Evolutionary conservation across 1,140 invertebrate species (phyloP), one percentile per base, ranked within the genome.

Genomic region (Philaenus spumarius): DNA sequence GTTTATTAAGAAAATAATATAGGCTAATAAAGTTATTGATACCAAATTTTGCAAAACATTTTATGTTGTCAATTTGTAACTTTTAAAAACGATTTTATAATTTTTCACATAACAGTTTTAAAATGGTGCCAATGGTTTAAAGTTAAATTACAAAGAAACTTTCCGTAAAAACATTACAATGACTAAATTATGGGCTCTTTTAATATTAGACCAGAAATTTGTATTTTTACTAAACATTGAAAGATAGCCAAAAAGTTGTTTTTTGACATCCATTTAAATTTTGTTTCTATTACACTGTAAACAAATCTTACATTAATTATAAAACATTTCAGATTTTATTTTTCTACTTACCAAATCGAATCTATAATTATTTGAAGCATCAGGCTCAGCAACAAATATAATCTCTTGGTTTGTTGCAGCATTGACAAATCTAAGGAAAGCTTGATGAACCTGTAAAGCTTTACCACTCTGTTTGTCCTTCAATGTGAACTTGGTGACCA

Each of bases 311-410:
- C 12, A 22, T 23, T 48, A 19, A 7, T 24, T 12, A 23, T 23
- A 19, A 20, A 7, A 22, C 22, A 48, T n/a, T n/a, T n/a, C n/a
- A n/a, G n/a, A n/a, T n/a, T n/a, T n/a, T n/a, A 6, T 7, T 4
- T 12, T 39, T 35, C 30, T 45, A 74, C 76, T 77, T 71, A 92
- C 89, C 79, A 96, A 78, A 69, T 97, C 93, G 64, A 97, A 89
- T 75, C 90, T 93, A 68, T 97, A 95, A n/a, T 84, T 77, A 64
- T 87, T 83, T 24, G 52, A 48, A 46, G 79, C 77, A 69, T 96
- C 94, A n/a, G 85, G 81, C 71, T 97, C 94, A 14, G 93, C 90
- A 23, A 97, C 86, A 71, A 95, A 97, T 64, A 96, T 86, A 26
- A 95, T 89, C 77, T 98, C 95, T 62, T 86, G 81, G 17, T 83